Evolutionary conservation across 2,888 invertebrate genomes (phyloP), one percentile per base, ranked within the genome.

Genomic region (Drosophila tripunctata): DNA sequence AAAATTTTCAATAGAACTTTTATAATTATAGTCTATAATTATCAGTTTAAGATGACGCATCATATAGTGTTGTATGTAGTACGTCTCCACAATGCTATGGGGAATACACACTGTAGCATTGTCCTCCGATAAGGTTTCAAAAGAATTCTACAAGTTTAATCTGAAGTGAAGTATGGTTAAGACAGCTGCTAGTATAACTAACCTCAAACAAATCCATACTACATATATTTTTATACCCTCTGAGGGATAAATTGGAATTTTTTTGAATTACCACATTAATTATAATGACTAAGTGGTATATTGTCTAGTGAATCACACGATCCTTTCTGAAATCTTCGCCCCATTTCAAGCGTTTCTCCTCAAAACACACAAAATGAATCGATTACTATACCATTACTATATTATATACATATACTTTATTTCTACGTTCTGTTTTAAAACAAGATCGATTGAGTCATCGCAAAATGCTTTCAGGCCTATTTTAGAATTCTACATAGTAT

Each of bases 391-490:
- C n/a, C n/a, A n/a, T n/a, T n/a, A n/a, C n/a, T n/a, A n/a, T n/a
- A 77, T 72, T 56, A 78, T 74, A n/a, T n/a, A n/a, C n/a, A n/a
- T n/a, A n/a, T n/a, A n/a, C n/a, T n/a, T n/a, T n/a, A n/a, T n/a
- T n/a, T n/a, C n/a, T n/a, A n/a, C n/a, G n/a, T 73, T 63, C n/a
- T 69, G 63, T 56, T 74, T 69, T 51, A 74, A 81, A 81, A 61
- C 65, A 81, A 78, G 75, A 75, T 74, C 83, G 63, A 64, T 52
- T 82, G 83, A 78, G 71, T 78, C 83, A 78, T 70, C 61, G 77
- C 72, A 76, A 66, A 38, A 40, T 51, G 58, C 17, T 45, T 40
- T 22, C 48, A 43, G 55, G 12, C 60, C 43, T 48, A 44, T 50
- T 22, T 40, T 6, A 14, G 5, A 41, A 22, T 48, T 40, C 40